Conservation (phyloP, 1,140 invertebrate species). For the Danaus melanippus region DNA sequence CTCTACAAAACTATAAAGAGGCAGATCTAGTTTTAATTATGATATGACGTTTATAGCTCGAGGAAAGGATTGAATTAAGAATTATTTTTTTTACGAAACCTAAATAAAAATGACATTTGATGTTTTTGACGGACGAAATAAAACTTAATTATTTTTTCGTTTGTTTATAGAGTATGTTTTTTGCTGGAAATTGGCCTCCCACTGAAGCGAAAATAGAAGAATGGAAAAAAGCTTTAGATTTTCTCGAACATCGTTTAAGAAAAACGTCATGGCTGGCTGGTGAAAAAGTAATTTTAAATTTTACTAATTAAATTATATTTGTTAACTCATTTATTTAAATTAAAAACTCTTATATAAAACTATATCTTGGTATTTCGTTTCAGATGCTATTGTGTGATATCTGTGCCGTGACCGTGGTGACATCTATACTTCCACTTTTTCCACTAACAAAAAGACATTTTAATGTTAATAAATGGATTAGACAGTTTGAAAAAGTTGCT, state of each 20-base stretch:
- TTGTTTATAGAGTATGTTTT: slow-evolving; percentile 12
- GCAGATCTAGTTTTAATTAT: too few relatives aligned
- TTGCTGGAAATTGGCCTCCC: slow-evolving; percentile 34
- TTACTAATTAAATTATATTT: neutral
- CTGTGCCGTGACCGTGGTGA: slow-evolving; percentile 39
- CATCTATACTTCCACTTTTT: slow-evolving; percentile 34
- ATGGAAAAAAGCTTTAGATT: slow-evolving; percentile 36
- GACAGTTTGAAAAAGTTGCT: slow-evolving; percentile 32
- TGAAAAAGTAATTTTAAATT: slow-evolving; percentile 31
- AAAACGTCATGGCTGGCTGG: slow-evolving; percentile 35
- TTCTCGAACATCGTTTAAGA: slow-evolving; percentile 33
- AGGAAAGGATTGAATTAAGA: too few relatives aligned
- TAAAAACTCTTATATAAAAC: neutral
- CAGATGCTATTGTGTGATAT: slow-evolving; percentile 51
- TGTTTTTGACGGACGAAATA: too few relatives aligned
- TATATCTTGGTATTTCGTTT: slow-evolving; percentile 17
- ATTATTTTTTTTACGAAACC: too few relatives aligned
- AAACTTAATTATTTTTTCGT: too few relatives aligned
- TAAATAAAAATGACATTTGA: too few relatives aligned
- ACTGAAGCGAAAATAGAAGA: slow-evolving; percentile 26
- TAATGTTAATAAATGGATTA: slow-evolving; percentile 38
- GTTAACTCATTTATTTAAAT: slow-evolving; percentile 1
- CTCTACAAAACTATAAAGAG: too few relatives aligned
- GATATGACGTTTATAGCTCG: too few relatives aligned
- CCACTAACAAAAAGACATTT: slow-evolving; percentile 27